phyloP scores from a whole-genome alignment of 2,797 vertebrate species.

The Cirrhinus molitorella region DNA sequence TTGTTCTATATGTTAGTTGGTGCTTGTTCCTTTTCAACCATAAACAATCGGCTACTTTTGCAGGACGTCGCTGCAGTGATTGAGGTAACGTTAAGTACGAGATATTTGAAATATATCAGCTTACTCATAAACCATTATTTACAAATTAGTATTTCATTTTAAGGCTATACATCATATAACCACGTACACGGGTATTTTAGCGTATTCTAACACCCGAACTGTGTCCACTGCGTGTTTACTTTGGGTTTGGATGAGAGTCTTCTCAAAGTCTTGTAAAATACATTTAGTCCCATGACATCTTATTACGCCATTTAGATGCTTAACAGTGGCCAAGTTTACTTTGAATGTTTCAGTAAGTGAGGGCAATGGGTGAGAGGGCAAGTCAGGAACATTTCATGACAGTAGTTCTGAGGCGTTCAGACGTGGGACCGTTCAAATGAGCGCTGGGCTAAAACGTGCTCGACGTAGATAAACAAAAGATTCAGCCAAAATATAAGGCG shows the following conservation, averaged over 20 bases:
- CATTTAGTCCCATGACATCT: conserved; percentile 11
- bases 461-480: neutral
- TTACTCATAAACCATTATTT: neutral
- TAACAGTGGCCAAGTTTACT: neutral
- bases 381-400: neutral
- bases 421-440: neutral
- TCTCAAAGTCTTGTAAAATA: neutral
- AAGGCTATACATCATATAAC: too few relatives aligned
- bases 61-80: neutral
- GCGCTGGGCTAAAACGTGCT: neutral
- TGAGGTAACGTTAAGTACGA: neutral
- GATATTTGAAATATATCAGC: neutral
- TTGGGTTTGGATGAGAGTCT: neutral
- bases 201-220: neutral
- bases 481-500: neutral
- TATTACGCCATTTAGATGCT: neutral
- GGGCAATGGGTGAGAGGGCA: neutral
- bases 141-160: neutral
- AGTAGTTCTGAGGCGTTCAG: neutral
- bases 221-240: neutral
- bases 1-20: neutral
- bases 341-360: conserved; percentile 6
- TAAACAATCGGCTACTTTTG: neutral
- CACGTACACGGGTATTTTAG: neutral
- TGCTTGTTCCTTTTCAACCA: neutral